Evolutionary conservation across 2,888 invertebrate species (phyloP), one percentile per base, ranked within the genome.

Genomic region (Xylocampa areola): DNA sequence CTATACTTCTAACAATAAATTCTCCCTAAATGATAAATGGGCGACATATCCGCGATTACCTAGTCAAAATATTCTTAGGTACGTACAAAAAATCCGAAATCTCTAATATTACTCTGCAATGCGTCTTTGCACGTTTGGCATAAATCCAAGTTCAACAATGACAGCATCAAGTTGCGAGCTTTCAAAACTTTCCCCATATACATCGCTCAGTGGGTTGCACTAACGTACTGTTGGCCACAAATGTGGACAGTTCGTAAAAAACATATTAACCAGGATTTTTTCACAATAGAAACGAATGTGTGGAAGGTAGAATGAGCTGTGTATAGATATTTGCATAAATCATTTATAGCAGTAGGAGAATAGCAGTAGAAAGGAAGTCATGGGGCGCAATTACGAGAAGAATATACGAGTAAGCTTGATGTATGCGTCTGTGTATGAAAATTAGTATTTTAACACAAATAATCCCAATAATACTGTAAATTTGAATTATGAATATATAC

Each of bases 51-150:
- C 53, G 21, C 54, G 65, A 62, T 66, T 50, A 21, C 32, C 17
- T 6, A 16, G 36, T 25, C 30, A 45, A 41, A 47, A 58, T 25
- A 37, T 44, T 36, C 41, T 58, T 40, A 35, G 11, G 11, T 48
- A 63, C 29, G n/a, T n/a, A n/a, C n/a, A n/a, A 76, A 73, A 77
- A 70, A 73, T 50, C 40, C 58, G 59, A 68, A 68, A n/a, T n/a
- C n/a, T n/a, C n/a, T n/a, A n/a, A 74, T 76, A 75, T 71, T 69
- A 70, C 76, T 82, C 83, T 65, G 88, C 89, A 89, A 77, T 88
- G 88, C 88, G 87, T 86, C 87, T 81, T 85, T 80, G 72, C 73
- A 76, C 73, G 76, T 84, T 87, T 91, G 92, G 92, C 91, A 73
- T 77, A 74, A 82, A 79, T 87, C 91, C 91, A 90, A 89, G 69